These are phyloP conservation scores for Aplidium turbinatum DNA, from an alignment of 23 tunicate species.

Conservation along the genomic window DNA sequence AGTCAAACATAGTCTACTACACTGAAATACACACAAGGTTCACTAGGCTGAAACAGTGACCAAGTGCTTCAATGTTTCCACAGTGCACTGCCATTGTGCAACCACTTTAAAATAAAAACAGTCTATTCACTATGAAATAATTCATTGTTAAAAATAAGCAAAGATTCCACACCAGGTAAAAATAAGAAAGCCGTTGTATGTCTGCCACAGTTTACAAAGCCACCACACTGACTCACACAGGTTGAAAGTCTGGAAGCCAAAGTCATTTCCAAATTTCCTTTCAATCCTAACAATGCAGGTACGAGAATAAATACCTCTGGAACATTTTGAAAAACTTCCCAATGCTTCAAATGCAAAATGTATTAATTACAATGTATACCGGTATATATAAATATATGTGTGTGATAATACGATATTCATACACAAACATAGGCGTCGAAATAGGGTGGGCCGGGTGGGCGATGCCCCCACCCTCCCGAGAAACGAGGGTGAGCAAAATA, in stretches of 20 bases:
- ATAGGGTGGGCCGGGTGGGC: neutral
- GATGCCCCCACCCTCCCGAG: neutral
- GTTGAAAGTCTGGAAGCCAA: slow-evolving; percentile 97
- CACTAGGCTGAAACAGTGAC: too few species aligned
- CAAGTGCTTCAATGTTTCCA: too few species aligned
- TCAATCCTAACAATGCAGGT: slow-evolving; percentile 93
- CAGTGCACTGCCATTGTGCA: too few species aligned
- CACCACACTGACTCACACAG: slow-evolving; percentile 68
- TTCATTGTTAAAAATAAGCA: neutral
- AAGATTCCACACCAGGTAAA: too few species aligned
- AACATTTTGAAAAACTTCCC: slow-evolving; percentile 86
- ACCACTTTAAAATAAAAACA: too few species aligned
- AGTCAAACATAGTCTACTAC: too few species aligned
- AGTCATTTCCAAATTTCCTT: slow-evolving; percentile 99
- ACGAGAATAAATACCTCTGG: slow-evolving; percentile 97
- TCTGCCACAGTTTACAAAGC: too few species aligned
- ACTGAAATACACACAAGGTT: too few species aligned
- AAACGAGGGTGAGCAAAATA: too few species aligned
- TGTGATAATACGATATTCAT: neutral
- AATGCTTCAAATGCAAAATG: slow-evolving; percentile 68
- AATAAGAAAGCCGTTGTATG: too few species aligned
- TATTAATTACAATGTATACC: neutral
- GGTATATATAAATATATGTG: neutral
- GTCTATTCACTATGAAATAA: neutral
- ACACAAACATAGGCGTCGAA: neutral